Base-by-base conservation (phyloP, 2,797 vertebrate genomes). In the Halcyon badia region DNA sequence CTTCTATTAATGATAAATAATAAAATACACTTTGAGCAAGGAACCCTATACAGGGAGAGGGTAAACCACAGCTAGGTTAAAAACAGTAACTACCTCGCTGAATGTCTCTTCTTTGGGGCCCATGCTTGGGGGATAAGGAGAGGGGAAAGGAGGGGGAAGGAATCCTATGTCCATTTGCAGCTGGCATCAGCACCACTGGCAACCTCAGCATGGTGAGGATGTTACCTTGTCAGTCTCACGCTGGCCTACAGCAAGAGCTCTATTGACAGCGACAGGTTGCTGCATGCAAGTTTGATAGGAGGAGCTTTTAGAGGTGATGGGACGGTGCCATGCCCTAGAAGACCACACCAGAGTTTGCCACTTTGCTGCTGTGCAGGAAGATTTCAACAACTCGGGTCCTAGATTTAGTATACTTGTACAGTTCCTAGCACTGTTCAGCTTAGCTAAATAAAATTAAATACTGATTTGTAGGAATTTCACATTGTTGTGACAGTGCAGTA, bases 281-380 rank as follows among this genome's bases (percentile, higher is more conserved):
- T 87, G 61, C 42, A n/a, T 12, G 26, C 31, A 16, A 28, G 31
- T 21, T 31, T 54, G 69, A 26, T 58, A 88, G 30, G 13, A 83
- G 26, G 37, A 82, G 21, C 8, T 71, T 49, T 81, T 17, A 54
- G 48, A 69, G 8, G 13, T 37, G 15, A 14, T 77, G 30, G 20
- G 51, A 52, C 46, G 35, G 49, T 86, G 58, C 37, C 24, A 11
- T 54, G 41, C 33, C 31, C 37, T 42, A 72, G 25, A 71, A 26
- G 31, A 54, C 4, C 49, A 10, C 8, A 10, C 3, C 22, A 58
- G 26, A 0, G 0, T 78, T 70, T 88, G 25, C 33, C 0, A 0
- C 31, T 81, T 78, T 0, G 2, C 24, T 90, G 30, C 33, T 39
- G 4, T 49, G 46, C 26, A 49, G 33, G 54, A 61, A 33, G 33